Percentiles rank a stretch among this genome's conserved stretches.
Conservation (phyloP, 1,140 invertebrate species). For the Drosophila mayri region DNA sequence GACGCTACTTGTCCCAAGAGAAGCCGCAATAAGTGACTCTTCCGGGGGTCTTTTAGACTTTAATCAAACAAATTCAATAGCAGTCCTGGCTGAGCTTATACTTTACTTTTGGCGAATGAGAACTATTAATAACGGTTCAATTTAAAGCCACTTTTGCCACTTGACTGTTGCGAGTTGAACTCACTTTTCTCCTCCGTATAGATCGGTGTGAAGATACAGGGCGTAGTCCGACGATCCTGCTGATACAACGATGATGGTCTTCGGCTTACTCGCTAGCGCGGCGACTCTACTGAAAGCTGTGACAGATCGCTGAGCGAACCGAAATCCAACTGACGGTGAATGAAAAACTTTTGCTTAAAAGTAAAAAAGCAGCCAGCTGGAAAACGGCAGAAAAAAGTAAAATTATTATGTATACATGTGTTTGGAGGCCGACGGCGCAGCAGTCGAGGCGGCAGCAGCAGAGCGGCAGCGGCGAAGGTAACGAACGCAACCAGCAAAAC, state of each 20-base stretch:
- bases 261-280: slow-evolving; percentile 13
- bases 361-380: slow-evolving; percentile 82
- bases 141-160: background rate
- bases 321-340: slow-evolving; percentile 84
- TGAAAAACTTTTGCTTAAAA: slow-evolving; percentile 83
- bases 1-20: background rate
- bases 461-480: slow-evolving; percentile 45
- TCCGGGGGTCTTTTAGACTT: background rate
- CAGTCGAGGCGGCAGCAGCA: slow-evolving; percentile 18
- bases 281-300: slow-evolving; percentile 53
- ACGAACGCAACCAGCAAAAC: slow-evolving; percentile 43
- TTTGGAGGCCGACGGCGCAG: slow-evolving; percentile 71
- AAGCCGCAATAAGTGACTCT: background rate
- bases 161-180: slow-evolving; percentile 13
- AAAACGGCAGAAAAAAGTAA: slow-evolving; percentile 77
- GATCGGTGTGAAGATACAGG: slow-evolving; percentile 8
- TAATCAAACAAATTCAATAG: background rate
- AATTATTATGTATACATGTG: slow-evolving; percentile 79
- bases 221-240: slow-evolving; percentile 8
- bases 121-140: background rate
- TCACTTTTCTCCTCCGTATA: slow-evolving; percentile 46
- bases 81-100: background rate
- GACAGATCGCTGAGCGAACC: slow-evolving; percentile 83
- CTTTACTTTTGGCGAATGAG: background rate
- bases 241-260: slow-evolving; percentile 5